Conservation (phyloP, 2,113 vertebrate genomes). For the Archilochus colubris region DNA sequence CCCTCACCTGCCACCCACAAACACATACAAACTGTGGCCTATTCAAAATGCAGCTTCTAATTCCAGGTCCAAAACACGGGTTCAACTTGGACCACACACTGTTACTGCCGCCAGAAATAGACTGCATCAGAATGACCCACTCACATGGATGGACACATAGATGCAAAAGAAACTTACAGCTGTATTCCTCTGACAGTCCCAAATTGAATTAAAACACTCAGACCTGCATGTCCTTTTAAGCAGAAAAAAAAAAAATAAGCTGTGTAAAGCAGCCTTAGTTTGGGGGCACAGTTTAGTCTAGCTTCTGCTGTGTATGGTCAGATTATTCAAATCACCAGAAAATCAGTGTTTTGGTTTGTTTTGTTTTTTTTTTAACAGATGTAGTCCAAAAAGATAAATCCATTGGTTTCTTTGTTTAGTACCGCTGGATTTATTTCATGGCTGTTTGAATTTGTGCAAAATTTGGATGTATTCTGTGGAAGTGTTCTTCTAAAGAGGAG, state of each 20-base stretch:
- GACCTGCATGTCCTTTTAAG: neutral
- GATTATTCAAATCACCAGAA: neutral
- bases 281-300: neutral
- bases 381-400: neutral
- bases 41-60: neutral
- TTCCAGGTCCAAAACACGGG: neutral
- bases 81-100: neutral
- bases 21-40: fast-evolving
- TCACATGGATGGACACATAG: neutral
- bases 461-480: neutral
- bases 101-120: neutral
- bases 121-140: neutral
- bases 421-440: neutral
- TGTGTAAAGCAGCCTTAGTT: neutral
- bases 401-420: neutral
- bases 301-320: neutral
- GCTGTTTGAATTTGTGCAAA: neutral
- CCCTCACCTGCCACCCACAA: neutral
- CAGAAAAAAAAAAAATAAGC: neutral
- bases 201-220: neutral
- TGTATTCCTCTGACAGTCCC: neutral
- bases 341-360: neutral
- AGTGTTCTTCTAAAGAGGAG: neutral
- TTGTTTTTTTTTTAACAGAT: neutral
- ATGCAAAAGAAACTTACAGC: neutral